phyloP scores from a whole-genome alignment of 2,113 vertebrate genomes.

The Passer domesticus region DNA sequence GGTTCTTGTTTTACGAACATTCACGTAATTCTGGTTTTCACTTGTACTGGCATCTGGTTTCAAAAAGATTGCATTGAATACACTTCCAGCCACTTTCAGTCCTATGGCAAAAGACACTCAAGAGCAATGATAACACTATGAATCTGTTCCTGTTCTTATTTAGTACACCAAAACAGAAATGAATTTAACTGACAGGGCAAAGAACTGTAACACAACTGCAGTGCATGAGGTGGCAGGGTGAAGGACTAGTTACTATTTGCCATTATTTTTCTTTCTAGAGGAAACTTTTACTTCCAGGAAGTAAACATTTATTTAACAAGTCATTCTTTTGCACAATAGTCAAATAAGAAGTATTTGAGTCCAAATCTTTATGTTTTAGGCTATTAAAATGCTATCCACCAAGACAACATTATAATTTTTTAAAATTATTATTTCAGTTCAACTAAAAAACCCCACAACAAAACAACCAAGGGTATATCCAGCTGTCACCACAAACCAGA shows the following conservation, averaged over 20 bases:
- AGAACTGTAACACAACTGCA: not conserved
- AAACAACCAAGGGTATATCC: not conserved
- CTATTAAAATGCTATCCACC: not conserved
- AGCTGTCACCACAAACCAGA: not conserved
- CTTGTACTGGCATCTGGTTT: not conserved
- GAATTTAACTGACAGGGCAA: not conserved
- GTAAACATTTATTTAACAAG: not conserved
- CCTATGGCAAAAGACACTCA: not conserved
- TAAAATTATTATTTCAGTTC: not conserved
- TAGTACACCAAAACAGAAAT: not conserved
- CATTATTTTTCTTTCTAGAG: not conserved
- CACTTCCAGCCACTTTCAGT: not conserved
- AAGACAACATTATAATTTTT: not conserved
- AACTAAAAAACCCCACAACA: not conserved
- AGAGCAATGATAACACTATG: not conserved
- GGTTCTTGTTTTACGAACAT: not conserved
- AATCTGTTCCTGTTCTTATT: not conserved
- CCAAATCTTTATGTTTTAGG: not conserved
- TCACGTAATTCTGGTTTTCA: not conserved
- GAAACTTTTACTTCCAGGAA: conserved; percentile 17
- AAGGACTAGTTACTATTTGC: not conserved
- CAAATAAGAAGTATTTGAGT: not conserved
- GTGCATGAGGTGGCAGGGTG: accelerated
- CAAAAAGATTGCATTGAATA: not conserved
- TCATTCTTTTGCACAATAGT: not conserved